phyloP scores from a whole-genome alignment of 2,888 invertebrate genomes.

The Auanema freiburgensis region DNA sequence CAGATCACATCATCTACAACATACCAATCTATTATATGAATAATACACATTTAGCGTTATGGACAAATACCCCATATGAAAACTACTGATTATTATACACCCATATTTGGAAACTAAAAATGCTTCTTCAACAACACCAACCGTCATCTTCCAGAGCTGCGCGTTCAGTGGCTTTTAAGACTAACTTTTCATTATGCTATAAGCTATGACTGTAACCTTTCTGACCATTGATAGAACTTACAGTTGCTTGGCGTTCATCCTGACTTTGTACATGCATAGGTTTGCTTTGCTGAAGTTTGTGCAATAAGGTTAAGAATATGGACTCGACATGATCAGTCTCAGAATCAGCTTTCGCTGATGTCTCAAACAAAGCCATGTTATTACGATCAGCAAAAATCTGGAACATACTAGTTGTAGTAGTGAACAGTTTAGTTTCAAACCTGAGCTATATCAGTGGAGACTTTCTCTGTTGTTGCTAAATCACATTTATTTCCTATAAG shows the following conservation, averaged over 20 bases:
- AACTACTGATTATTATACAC: no score
- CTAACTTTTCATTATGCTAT: constrained; percentile 49
- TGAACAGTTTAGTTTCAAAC: constrained; percentile 34
- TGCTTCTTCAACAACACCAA: constrained; percentile 53
- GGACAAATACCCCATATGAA: no score
- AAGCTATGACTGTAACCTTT: constrained; percentile 6
- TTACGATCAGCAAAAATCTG: constrained; percentile 74
- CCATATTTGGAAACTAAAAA: no score
- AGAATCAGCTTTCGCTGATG: constrained; percentile 74
- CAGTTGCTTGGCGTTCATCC: constrained; percentile 51
- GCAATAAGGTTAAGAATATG: constrained; percentile 79
- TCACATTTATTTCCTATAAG: constrained; percentile 83
- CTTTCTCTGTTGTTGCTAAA: constrained; percentile 67
- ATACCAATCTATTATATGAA: no score
- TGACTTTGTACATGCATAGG: constrained; percentile 68
- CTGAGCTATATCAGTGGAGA: constrained; percentile 77
- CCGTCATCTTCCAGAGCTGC: constrained; percentile 50
- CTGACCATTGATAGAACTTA: constrained; percentile 6
- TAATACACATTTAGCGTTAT: no score
- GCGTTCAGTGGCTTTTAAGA: constrained; percentile 57
- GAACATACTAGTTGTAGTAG: no score
- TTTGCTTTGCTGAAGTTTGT: constrained; percentile 75
- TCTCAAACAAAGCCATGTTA: constrained; percentile 76
- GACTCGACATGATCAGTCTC: constrained; percentile 77
- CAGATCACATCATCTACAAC: no score